A percentile compares a stretch with the other conserved stretches of the same genome.
phyloP scores from a whole-genome alignment of 2,888 invertebrate species.

The Ommatoiulus sabulosus region DNA sequence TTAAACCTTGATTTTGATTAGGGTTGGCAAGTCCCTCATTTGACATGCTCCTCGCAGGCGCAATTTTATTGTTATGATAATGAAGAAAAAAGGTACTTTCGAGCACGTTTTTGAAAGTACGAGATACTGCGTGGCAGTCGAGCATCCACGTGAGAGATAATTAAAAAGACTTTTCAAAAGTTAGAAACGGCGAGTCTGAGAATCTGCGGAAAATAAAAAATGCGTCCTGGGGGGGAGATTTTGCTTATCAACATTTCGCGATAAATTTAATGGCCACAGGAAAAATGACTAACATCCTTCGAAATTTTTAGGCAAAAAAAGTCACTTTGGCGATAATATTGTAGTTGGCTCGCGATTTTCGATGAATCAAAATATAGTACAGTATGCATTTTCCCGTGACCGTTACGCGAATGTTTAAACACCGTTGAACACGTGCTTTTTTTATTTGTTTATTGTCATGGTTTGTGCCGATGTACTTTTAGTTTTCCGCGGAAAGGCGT shows the following conservation, averaged over 20 bases:
- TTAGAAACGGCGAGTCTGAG: neutral
- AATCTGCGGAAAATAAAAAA: neutral
- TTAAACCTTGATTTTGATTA: conserved; percentile 29
- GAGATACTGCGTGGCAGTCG: conserved; percentile 9
- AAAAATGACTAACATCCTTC: conserved; percentile 35
- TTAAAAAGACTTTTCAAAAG: conserved; percentile 16
- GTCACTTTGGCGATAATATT: neutral
- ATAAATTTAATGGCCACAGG: neutral
- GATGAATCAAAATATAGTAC: too few relatives aligned
- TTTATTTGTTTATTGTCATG: neutral
- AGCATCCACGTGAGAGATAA: conserved; percentile 1
- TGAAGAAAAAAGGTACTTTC: neutral
- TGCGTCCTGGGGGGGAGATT: neutral
- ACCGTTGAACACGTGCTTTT: neutral
- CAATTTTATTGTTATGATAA: conserved; percentile 24
- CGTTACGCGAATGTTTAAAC: neutral
- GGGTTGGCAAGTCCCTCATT: neutral
- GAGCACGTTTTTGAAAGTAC: conserved; percentile 22
- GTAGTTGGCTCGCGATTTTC: neutral
- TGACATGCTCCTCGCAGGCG: neutral
- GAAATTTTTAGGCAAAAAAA: neutral
- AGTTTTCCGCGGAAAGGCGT: too few relatives aligned
- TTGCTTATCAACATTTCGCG: conserved; percentile 10
- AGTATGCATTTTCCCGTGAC: too few relatives aligned
- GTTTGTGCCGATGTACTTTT: too few relatives aligned